Evolutionary conservation across 2,888 invertebrate genomes (phyloP).

Genomic region (Cantharis rufa): DNA sequence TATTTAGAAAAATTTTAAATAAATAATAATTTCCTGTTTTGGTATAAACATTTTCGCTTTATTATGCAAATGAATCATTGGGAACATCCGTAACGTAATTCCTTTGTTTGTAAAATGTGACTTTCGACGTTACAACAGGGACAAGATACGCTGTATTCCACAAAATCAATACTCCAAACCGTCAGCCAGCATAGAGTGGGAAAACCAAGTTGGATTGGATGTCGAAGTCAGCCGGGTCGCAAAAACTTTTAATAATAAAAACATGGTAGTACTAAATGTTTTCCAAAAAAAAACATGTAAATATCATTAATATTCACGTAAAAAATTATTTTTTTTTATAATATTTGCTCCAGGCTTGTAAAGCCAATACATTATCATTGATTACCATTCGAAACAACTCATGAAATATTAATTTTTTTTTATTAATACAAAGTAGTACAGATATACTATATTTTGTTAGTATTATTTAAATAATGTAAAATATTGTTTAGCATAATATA

Average conservation of each 20-base stretch:
- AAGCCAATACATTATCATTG: neutral
- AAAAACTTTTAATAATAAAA: neutral
- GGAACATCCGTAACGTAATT: neutral
- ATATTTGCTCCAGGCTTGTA: neutral
- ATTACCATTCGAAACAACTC: neutral
- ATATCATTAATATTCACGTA: too few relatives aligned
- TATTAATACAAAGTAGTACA: too few relatives aligned
- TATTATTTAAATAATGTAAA: neutral
- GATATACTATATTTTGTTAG: too few relatives aligned
- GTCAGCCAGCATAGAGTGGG: neutral
- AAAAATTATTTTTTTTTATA: neutral
- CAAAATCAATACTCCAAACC: neutral
- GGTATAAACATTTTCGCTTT: neutral
- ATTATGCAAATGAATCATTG: neutral
- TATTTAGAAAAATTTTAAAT: neutral
- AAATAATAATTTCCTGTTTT: neutral
- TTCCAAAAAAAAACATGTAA: neutral
- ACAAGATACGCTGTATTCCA: neutral
- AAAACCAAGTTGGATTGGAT: neutral
- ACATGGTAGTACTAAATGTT: neutral
- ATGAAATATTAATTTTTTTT: neutral
- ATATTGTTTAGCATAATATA: neutral
- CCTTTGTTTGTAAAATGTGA: neutral
- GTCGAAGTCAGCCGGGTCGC: neutral
- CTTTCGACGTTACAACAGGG: neutral